phyloP scores from a whole-genome alignment of 2,888 invertebrate species.

The Acrobasis repandana region DNA sequence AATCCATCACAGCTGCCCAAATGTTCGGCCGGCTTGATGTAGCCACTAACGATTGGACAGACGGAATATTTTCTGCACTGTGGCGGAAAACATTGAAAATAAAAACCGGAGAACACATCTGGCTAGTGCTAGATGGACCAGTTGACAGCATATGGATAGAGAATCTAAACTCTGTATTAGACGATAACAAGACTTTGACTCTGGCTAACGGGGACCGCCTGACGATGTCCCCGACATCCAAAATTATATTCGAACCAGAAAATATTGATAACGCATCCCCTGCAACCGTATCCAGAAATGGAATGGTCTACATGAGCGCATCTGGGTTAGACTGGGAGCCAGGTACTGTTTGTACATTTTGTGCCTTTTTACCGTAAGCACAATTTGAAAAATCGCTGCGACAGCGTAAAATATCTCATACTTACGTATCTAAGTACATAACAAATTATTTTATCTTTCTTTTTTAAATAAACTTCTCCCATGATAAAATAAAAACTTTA shows the following conservation, averaged over 20 bases:
- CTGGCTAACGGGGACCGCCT: constrained; percentile 97
- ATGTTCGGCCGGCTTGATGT: constrained; percentile 99
- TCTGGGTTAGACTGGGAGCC: constrained; percentile 97
- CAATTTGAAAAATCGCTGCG: too few species aligned
- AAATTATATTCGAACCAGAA: constrained; percentile 98
- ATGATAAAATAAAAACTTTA: neutral
- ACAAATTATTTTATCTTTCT: too few species aligned
- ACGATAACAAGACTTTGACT: constrained; percentile 97
- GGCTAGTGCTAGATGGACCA: constrained; percentile 97
- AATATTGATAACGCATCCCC: constrained; percentile 99
- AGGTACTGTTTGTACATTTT: constrained; percentile 55
- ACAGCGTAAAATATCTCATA: too few species aligned
- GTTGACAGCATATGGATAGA: constrained; percentile 99
- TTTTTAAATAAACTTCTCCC: too few species aligned
- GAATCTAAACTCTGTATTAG: constrained; percentile 97
- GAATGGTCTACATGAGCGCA: constrained; percentile 98
- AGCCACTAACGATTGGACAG: constrained; percentile 99
- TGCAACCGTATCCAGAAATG: constrained; percentile 96
- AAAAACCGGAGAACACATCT: constrained; percentile 94
- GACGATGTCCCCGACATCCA: constrained; percentile 96
- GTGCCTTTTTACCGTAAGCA: too few species aligned
- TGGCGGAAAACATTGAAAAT: constrained; percentile 97
- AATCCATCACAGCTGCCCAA: constrained; percentile 97
- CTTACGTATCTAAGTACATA: too few species aligned
- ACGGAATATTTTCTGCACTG: constrained; percentile 97